Conservation (phyloP, 2,797 vertebrate genomes). For the Alcedo quadribrachys region DNA sequence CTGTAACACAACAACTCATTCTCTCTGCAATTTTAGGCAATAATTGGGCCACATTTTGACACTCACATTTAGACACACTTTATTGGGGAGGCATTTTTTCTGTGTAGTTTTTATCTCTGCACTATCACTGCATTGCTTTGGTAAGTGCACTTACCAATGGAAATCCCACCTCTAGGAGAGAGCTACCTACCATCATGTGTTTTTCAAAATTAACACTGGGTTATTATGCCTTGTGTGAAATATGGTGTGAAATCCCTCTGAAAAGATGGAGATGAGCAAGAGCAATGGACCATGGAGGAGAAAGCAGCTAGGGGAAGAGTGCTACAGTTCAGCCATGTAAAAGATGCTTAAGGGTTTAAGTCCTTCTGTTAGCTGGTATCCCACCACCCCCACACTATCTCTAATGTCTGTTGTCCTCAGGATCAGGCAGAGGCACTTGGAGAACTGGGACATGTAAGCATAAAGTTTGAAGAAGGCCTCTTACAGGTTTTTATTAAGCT, state of each 20-base stretch:
- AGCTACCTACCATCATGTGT: not conserved
- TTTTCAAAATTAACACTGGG: not conserved
- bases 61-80: not conserved
- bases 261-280: not conserved
- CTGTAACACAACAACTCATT: not conserved
- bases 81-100: not conserved
- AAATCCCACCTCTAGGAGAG: not conserved
- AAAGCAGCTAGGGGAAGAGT: not conserved
- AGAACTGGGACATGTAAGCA: not conserved
- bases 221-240: not conserved
- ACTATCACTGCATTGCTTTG: not conserved
- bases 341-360: not conserved
- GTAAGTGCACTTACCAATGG: not conserved
- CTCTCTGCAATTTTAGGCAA: not conserved
- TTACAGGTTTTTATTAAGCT: not conserved
- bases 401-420: not conserved
- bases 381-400: not conserved
- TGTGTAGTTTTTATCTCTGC: not conserved
- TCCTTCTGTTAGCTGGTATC: not conserved
- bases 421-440: not conserved
- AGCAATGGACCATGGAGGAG: not conserved
- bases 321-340: fast-evolving
- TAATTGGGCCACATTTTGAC: not conserved
- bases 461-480: not conserved
- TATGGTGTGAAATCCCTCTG: not conserved